phyloP scores from a whole-genome alignment of 2,797 vertebrate genomes.

The Hirundo rustica region DNA sequence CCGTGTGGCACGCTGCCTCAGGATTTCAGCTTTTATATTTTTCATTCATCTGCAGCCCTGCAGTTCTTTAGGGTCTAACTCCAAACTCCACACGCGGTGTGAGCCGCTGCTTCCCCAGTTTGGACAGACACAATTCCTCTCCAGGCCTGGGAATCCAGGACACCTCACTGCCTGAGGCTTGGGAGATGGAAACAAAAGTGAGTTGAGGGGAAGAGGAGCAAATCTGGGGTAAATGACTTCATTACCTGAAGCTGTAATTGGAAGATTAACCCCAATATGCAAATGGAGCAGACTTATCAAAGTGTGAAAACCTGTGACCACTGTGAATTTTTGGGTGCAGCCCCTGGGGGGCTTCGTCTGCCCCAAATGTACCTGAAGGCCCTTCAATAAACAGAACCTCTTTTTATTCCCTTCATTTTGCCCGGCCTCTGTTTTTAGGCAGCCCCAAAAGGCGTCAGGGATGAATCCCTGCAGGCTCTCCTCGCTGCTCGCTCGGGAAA shows the following conservation, averaged over 20 bases:
- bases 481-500: background rate
- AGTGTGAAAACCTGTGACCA: background rate
- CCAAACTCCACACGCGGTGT: fast-evolving
- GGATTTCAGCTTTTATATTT: no score
- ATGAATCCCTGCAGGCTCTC: background rate
- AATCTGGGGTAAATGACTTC: background rate
- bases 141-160: background rate
- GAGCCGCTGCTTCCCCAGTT: background rate
- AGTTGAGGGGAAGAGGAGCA: background rate
- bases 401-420: background rate
- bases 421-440: background rate
- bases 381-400: background rate
- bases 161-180: background rate
- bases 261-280: background rate
- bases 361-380: background rate
- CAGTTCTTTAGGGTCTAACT: background rate
- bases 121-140: background rate
- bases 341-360: background rate
- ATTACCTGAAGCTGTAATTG: background rate
- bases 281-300: background rate
- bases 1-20: background rate
- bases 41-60: background rate
- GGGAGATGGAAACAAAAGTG: background rate
- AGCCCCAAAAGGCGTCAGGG: background rate
- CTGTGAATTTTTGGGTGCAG: background rate